These are phyloP conservation scores for Hofmannophila pseudospretella DNA, from an alignment of 2,888 invertebrate species.

Conservation along the genomic window DNA sequence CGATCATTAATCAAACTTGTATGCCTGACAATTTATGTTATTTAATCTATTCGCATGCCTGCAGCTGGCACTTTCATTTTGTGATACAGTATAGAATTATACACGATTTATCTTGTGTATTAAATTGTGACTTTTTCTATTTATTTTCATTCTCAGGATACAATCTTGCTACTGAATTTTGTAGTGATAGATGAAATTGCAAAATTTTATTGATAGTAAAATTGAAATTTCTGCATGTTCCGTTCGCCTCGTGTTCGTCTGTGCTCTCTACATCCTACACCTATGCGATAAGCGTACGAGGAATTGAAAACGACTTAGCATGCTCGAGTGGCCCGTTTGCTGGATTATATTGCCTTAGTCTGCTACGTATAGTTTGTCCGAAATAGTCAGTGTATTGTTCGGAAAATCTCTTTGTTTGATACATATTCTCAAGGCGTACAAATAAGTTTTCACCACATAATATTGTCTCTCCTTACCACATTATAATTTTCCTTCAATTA, in stretches of 20 bases:
- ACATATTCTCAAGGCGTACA: too few relatives aligned
- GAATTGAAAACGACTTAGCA: conserved; percentile 60
- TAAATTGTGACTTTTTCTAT: too few relatives aligned
- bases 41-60: background rate
- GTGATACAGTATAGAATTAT: too few relatives aligned
- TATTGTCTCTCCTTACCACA: too few relatives aligned
- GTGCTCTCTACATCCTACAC: conserved; percentile 1
- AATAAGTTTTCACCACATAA: too few relatives aligned
- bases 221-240: conserved; percentile 8
- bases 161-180: too few relatives aligned
- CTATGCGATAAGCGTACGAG: conserved; percentile 41
- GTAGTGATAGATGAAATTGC: background rate
- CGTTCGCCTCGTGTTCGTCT: background rate
- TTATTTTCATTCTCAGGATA: too few relatives aligned
- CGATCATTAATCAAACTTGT: background rate
- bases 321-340: conserved; percentile 43
- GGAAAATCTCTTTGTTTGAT: conserved; percentile 1
- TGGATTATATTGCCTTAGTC: conserved; percentile 60
- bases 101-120: too few relatives aligned
- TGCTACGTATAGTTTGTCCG: conserved; percentile 20
- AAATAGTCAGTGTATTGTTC: too few relatives aligned
- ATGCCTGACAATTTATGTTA: background rate
- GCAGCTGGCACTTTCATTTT: too few relatives aligned
- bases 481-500: background rate
- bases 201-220: conserved; percentile 7